phyloP scores from a whole-genome alignment of 2,113 vertebrate species.

The Ceyx margarethae region DNA sequence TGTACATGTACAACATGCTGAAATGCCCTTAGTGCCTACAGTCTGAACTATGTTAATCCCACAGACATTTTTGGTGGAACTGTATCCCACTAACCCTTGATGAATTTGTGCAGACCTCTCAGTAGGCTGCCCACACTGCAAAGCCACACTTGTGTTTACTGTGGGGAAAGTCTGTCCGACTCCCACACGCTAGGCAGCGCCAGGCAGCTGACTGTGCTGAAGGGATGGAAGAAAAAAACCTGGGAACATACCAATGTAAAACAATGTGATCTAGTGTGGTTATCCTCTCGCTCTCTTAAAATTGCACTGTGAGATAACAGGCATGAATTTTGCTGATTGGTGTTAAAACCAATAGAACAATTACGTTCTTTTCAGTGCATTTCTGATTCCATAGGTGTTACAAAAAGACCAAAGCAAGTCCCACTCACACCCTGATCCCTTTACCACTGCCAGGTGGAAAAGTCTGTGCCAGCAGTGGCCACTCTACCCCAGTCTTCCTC shows the following conservation, averaged over 20 bases:
- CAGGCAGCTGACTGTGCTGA: not conserved
- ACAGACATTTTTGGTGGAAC: conserved; percentile 34
- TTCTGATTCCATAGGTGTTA: not conserved
- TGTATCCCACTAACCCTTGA: not conserved
- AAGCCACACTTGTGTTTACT: not conserved
- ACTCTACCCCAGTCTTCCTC: not conserved
- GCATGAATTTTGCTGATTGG: not conserved
- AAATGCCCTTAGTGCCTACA: not conserved
- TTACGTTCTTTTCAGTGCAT: not conserved
- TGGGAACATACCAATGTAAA: not conserved
- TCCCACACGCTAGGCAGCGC: not conserved
- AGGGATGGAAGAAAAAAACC: not conserved
- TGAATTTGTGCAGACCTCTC: conserved; percentile 14
- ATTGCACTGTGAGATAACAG: not conserved
- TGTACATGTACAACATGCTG: not conserved
- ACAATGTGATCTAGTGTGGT: no score
- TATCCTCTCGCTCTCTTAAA: not conserved
- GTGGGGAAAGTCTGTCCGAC: not conserved
- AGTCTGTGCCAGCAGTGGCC: not conserved
- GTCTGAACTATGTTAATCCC: conserved; percentile 34
- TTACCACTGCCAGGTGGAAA: not conserved
- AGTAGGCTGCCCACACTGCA: not conserved
- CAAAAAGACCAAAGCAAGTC: not conserved
- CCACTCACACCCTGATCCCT: not conserved
- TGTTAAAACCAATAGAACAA: not conserved